Evolutionary conservation across 2,113 vertebrate genomes (phyloP).

Genomic region (Bos javanicus): DNA sequence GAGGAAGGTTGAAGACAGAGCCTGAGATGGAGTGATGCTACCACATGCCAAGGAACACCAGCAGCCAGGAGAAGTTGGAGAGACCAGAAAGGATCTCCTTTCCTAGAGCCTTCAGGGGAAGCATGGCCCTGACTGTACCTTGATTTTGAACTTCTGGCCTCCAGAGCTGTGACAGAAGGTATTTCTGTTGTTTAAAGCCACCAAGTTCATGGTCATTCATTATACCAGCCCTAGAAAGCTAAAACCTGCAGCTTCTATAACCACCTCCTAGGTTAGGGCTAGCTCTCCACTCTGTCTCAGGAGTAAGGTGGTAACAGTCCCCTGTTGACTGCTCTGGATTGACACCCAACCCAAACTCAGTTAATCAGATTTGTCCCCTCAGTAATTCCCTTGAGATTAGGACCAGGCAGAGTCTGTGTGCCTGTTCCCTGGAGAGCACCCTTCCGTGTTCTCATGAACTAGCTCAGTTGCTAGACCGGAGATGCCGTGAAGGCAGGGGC

Average conservation of each 20-base stretch:
- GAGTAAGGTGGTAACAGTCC: not conserved
- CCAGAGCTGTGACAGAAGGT: not conserved
- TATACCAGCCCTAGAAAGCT: not conserved
- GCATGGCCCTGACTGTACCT: accelerated
- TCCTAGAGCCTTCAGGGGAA: no score
- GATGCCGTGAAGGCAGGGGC: not conserved
- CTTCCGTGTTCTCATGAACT: not conserved
- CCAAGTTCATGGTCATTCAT: not conserved
- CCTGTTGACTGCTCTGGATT: not conserved
- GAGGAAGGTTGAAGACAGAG: not conserved
- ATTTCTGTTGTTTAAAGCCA: not conserved
- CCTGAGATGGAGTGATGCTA: not conserved
- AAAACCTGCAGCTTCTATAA: not conserved
- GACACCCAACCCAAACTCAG: not conserved
- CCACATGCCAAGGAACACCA: no score
- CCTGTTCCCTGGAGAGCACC: not conserved
- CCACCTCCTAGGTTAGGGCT: not conserved
- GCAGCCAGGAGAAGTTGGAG: not conserved
- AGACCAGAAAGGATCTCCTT: not conserved
- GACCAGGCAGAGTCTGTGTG: not conserved
- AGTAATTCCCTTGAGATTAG: not conserved
- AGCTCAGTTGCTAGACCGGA: not conserved
- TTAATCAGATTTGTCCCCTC: not conserved
- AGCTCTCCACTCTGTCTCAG: not conserved
- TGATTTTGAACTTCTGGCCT: not conserved